Conservation (phyloP, 1,140 invertebrate species). For the Tetranychus urticae region DNA sequence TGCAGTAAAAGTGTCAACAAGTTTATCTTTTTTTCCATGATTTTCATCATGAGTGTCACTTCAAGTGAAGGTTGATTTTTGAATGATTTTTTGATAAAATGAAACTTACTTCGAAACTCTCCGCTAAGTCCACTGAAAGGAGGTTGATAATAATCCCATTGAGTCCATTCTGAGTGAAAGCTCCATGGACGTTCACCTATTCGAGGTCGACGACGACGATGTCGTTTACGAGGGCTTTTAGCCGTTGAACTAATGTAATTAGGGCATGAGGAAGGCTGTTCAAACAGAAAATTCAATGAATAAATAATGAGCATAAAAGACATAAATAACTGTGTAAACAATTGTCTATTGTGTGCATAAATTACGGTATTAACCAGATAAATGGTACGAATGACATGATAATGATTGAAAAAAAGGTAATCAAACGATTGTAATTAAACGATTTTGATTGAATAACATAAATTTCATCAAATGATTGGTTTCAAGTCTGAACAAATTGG, state of each 20-base stretch:
- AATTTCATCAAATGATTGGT: too few relatives aligned
- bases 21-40: too few relatives aligned
- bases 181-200: constrained; percentile 5
- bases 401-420: too few relatives aligned
- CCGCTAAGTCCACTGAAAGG: neutral
- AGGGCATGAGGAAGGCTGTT: neutral
- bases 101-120: constrained; percentile 2
- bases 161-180: constrained; percentile 9
- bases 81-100: neutral
- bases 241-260: neutral
- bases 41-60: too few relatives aligned
- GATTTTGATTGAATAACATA: too few relatives aligned
- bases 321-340: neutral
- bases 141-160: constrained; percentile 7
- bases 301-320: neutral
- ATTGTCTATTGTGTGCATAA: too few relatives aligned
- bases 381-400: too few relatives aligned
- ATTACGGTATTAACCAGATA: too few relatives aligned
- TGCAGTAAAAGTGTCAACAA: too few relatives aligned
- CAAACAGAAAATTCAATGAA: neutral
- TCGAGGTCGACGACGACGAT: constrained; percentile 1
- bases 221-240: neutral
- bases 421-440: too few relatives aligned
- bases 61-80: too few relatives aligned
- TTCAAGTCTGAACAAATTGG: too few relatives aligned